These are phyloP conservation scores for Miniopterus natalensis DNA, from an alignment of 2,113 vertebrate genomes.

Conservation along the genomic window DNA sequence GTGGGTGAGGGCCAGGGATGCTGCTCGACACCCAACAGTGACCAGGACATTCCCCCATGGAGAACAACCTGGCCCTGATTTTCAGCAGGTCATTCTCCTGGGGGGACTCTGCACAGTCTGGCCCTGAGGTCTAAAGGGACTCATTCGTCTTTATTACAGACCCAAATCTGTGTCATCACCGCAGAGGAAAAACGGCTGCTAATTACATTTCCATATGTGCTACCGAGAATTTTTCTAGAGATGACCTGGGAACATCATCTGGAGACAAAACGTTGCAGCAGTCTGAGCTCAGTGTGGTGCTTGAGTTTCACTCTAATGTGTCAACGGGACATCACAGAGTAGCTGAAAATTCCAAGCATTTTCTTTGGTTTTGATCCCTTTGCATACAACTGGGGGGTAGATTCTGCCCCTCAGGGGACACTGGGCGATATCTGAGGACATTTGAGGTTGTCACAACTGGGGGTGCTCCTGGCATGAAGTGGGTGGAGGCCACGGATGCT, in stretches of 20 bases:
- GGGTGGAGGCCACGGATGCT: neutral
- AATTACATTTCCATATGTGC: constrained; percentile 51
- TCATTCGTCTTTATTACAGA: neutral
- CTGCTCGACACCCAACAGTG: neutral
- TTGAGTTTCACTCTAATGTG: neutral
- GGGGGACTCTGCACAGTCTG: neutral
- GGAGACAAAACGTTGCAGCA: neutral
- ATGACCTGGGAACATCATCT: neutral
- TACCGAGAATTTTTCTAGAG: neutral
- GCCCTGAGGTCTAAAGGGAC: neutral
- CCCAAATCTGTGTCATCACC: constrained; percentile 59
- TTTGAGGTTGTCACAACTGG: rapidly evolving
- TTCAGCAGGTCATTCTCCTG: neutral
- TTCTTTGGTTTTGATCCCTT: neutral
- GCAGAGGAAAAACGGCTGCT: neutral
- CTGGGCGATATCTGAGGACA: rapidly evolving
- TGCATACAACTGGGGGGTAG: rapidly evolving
- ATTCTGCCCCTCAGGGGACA: neutral
- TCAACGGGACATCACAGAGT: rapidly evolving
- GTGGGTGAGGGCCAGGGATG: neutral
- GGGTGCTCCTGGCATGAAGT: neutral
- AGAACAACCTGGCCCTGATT: neutral
- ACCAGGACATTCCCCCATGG: neutral
- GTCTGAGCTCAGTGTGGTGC: neutral
- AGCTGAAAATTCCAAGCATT: neutral